Conservation (phyloP, 2,888 invertebrate species). For the Platerodrilus igneus region DNA sequence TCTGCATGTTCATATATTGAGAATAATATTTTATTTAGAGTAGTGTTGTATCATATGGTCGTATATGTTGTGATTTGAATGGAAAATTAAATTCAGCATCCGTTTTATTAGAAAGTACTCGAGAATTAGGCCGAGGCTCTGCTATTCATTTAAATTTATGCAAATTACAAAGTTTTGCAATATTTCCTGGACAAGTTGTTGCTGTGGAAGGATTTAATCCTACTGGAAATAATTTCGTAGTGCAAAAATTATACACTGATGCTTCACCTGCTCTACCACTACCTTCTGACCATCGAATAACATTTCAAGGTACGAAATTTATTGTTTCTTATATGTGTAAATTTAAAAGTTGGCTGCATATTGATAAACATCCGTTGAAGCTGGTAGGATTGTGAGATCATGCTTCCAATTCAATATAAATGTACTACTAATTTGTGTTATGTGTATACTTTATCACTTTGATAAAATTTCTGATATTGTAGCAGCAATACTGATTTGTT, state of each 20-base stretch:
- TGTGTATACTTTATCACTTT: too few relatives aligned
- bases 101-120: conserved; percentile 63
- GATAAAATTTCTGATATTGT: too few relatives aligned
- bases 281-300: conserved; percentile 3
- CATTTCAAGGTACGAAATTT: conserved; percentile 9
- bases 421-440: too few relatives aligned
- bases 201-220: conserved; percentile 70
- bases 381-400: too few relatives aligned
- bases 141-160: conserved; percentile 48
- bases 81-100: conserved; percentile 68
- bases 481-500: too few relatives aligned
- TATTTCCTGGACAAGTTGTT: conserved; percentile 78
- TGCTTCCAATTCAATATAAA: too few relatives aligned
- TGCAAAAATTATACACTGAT: conserved; percentile 60
- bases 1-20: not conserved
- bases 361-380: too few relatives aligned
- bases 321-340: not conserved
- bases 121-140: conserved; percentile 50
- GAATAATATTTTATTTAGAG: conserved; percentile 34
- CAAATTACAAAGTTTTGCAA: conserved; percentile 56
- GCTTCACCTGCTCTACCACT: conserved; percentile 47
- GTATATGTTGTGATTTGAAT: conserved; percentile 70
- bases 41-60: conserved; percentile 54
- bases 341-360: too few relatives aligned
- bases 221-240: conserved; percentile 63